Evolutionary conservation across 2,797 vertebrate species (phyloP).

Genomic region (Gallinago stenura): DNA sequence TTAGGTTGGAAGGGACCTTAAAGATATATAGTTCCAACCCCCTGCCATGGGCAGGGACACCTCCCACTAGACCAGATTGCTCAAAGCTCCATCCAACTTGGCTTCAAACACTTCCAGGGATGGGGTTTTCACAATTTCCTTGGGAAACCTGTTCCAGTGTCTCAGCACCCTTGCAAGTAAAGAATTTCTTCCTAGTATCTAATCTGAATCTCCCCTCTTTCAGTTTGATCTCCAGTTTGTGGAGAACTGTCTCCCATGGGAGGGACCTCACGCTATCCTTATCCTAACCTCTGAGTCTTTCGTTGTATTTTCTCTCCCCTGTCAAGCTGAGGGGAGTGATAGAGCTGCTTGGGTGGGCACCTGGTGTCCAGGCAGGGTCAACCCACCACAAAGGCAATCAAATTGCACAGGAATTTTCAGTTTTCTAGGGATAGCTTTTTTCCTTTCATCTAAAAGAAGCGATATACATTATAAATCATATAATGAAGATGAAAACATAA

Average conservation of each 20-base stretch:
- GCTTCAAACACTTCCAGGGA: too few relatives aligned
- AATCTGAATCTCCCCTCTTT: too few relatives aligned
- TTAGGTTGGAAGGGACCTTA: too few relatives aligned
- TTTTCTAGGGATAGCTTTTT: not conserved
- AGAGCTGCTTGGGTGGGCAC: not conserved
- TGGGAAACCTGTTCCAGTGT: too few relatives aligned
- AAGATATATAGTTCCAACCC: too few relatives aligned
- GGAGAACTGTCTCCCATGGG: not conserved
- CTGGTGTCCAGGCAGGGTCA: not conserved
- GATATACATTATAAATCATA: not conserved
- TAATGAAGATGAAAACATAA: conserved; percentile 8
- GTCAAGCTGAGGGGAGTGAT: not conserved
- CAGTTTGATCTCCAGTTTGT: not conserved
- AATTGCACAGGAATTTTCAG: not conserved
- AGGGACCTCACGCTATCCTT: not conserved
- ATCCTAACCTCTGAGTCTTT: not conserved
- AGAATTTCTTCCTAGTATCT: too few relatives aligned
- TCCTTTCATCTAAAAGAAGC: not conserved
- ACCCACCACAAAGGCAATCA: not conserved
- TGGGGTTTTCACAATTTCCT: too few relatives aligned
- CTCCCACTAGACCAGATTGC: too few relatives aligned
- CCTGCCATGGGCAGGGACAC: too few relatives aligned
- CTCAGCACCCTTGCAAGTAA: too few relatives aligned
- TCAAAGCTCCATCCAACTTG: too few relatives aligned
- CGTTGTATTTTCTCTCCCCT: not conserved